Conservation (phyloP, 2,797 vertebrate species). For the Tamandua tetradactyla region DNA sequence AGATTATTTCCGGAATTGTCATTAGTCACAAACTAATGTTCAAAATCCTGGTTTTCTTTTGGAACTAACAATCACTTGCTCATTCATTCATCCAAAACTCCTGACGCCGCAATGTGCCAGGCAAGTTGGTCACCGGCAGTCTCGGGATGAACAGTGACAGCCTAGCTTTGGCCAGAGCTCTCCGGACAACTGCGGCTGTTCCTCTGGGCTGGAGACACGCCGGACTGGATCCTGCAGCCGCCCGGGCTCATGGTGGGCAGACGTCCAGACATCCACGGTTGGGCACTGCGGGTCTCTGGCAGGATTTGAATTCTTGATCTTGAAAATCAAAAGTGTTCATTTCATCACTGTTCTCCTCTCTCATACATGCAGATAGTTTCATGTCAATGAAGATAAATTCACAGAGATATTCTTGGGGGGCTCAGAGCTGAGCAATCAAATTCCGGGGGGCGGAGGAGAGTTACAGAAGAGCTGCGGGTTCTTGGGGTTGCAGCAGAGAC, state of each 20-base stretch:
- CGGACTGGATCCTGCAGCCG: conserved; percentile 26
- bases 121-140: background rate
- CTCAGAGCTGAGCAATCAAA: no score
- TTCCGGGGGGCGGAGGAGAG: background rate
- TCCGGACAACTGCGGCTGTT: background rate
- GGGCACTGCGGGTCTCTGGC: background rate
- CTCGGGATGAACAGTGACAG: background rate
- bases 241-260: background rate
- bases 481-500: background rate
- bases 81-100: background rate
- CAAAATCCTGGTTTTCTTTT: conserved; percentile 41
- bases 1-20: conserved; percentile 71
- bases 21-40: conserved; percentile 47
- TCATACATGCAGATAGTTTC: background rate
- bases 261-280: background rate
- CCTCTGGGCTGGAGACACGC: background rate
- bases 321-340: background rate
- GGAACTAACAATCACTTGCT: background rate
- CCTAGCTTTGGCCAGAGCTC: background rate
- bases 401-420: background rate
- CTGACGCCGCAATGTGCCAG: background rate
- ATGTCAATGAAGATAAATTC: background rate
- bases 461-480: background rate
- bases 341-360: conserved; percentile 10
- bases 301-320: background rate